Evolutionary conservation across 1,140 invertebrate species (phyloP).

Genomic region (Anastrepha ludens): DNA sequence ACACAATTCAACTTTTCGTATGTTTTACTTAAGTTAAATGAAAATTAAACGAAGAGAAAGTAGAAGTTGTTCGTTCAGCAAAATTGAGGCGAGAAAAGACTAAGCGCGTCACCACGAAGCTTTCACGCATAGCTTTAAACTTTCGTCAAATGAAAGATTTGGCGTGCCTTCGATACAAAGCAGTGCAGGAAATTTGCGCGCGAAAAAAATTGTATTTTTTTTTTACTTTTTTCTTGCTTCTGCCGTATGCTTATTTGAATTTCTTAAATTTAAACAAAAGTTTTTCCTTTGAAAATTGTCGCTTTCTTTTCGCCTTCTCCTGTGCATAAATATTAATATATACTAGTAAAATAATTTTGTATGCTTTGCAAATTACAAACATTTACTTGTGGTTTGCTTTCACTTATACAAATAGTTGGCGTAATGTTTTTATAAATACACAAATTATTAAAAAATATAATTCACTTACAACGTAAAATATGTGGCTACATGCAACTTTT

Average conservation of each 20-base stretch:
- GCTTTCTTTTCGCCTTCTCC: background rate
- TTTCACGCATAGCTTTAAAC: background rate
- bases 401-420: background rate
- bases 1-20: background rate
- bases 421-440: slow-evolving; percentile 1
- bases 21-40: background rate
- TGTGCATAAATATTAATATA: background rate
- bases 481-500: background rate
- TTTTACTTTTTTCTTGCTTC: no score
- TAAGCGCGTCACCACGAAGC: no score
- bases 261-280: no score
- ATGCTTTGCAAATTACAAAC: slow-evolving; percentile 11
- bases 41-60: background rate
- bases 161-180: background rate
- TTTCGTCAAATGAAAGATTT: background rate
- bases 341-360: background rate
- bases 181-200: no score
- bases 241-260: no score
- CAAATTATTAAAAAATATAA: slow-evolving; percentile 3
- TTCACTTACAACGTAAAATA: background rate
- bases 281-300: no score
- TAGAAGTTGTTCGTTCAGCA: background rate
- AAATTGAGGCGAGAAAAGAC: background rate
- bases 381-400: background rate
- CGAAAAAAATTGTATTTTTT: no score